Conservation (phyloP, 2,113 vertebrate genomes). For the Desmodus rotundus region DNA sequence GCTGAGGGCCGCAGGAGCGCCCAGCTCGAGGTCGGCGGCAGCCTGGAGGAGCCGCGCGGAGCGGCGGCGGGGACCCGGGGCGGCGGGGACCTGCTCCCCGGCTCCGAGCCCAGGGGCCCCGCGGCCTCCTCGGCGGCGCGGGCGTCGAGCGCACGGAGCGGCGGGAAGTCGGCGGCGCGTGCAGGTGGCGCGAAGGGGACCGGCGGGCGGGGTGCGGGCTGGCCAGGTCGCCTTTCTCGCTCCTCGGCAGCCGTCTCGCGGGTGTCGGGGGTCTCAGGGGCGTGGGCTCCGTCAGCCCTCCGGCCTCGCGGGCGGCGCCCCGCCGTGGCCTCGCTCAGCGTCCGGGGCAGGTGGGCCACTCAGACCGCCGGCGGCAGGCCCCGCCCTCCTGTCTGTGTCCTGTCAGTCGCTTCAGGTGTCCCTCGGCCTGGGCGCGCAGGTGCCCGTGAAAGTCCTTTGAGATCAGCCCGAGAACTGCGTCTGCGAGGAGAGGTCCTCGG, state of each 20-base stretch:
- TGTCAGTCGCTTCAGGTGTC: no score
- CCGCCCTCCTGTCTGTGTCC: fast-evolving
- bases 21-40: fast-evolving
- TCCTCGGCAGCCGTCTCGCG: not conserved
- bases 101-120: not conserved
- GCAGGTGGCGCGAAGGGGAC: not conserved
- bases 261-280: no score
- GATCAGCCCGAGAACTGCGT: fast-evolving
- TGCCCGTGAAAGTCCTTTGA: fast-evolving
- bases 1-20: not conserved
- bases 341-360: fast-evolving
- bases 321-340: not conserved
- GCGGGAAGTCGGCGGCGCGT: fast-evolving
- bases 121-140: not conserved
- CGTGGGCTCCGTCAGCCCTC: fast-evolving
- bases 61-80: fast-evolving
- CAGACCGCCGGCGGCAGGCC: not conserved
- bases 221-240: no score
- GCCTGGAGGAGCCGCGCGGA: fast-evolving
- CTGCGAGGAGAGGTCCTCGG: not conserved
- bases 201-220: not conserved
- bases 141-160: not conserved
- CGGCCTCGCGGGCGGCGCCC: no score
- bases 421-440: not conserved
- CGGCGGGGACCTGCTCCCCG: fast-evolving